Evolutionary conservation across 2,113 vertebrate genomes (phyloP), one percentile per base, ranked within the genome.

Genomic region (Phyllostomus hastatus): DNA sequence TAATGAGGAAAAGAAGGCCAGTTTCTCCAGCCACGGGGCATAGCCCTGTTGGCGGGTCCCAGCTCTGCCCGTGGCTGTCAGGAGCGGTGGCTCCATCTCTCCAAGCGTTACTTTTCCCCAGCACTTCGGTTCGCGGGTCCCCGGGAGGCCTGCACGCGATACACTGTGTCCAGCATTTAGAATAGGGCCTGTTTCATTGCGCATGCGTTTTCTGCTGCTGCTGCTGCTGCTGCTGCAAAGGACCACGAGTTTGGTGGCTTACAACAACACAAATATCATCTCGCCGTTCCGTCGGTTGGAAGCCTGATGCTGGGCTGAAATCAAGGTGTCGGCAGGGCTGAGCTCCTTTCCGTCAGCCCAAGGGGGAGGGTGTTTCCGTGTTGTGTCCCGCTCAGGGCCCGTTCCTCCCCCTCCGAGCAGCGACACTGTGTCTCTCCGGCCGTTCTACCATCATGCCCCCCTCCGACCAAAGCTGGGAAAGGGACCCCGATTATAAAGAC

Each of bases 401-500:
- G 43, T 24, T 7, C 24, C 33, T 3, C 87, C 28, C 14, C 50
- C 85, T 90, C 38, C 43, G 4, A 85, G 17, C 10, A 84, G 20
- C 10, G 10, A 0, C 11, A 4, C 0, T 6, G 0, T 11, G 0
- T 33, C 28, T 33, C 12, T 46, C 10, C 50, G 38, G 10, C 52
- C 8, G 52, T n/a, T 26, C 10, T 16, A 1, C 14, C 2, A 0
- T 1, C 0, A 0, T 4, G 4, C 22, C 28, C 38, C 12, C 28
- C 14, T 69, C 57, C 54, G 33, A 90, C 24, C 43, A n/a, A 1
- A 79, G 35, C 12, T 84, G 48, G 11, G 33, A 59, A 35, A 67
- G 20, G 28, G 20, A 11, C 26, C 38, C 46, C 81, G 31, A 33
- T 35, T 57, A 38, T 26, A 54, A 57, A 85, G 16, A 41, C 20